Percentiles rank a stretch among this genome's conserved stretches.
phyloP scores from a whole-genome alignment of 2,797 vertebrate species.

The Sebastes itinus region DNA sequence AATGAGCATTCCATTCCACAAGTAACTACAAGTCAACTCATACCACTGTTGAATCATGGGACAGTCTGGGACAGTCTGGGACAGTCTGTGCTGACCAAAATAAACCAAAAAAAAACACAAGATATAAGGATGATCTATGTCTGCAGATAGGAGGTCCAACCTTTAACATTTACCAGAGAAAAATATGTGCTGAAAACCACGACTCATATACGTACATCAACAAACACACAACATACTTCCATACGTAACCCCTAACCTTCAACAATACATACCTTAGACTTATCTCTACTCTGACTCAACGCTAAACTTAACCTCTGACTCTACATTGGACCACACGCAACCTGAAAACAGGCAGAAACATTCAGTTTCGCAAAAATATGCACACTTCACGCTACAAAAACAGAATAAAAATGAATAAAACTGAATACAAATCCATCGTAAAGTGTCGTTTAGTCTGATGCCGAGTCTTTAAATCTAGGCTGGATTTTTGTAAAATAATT shows the following conservation, averaged over 20 bases:
- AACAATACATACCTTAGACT: neutral
- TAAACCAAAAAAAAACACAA: constrained; percentile 47
- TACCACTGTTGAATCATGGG: constrained; percentile 61
- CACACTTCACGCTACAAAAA: no score
- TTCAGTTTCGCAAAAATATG: neutral
- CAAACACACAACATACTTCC: neutral
- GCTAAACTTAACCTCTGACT: neutral
- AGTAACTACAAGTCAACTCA: constrained; percentile 75
- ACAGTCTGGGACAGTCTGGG: constrained; percentile 60
- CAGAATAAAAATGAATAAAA: no score
- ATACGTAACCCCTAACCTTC: neutral
- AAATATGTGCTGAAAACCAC: neutral
- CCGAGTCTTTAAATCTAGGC: neutral
- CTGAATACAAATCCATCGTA: neutral
- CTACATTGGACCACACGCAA: neutral
- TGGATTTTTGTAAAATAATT: neutral
- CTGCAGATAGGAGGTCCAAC: constrained; percentile 19
- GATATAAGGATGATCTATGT: constrained; percentile 11
- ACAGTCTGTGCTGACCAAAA: constrained; percentile 64
- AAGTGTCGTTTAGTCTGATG: neutral
- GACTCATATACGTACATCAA: neutral
- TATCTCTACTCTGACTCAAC: neutral
- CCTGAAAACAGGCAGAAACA: neutral
- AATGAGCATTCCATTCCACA: constrained; percentile 78
- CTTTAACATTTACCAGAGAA: neutral